A percentile compares a stretch with the other conserved stretches of the same genome.
Conservation (phyloP, 2,797 vertebrate genomes). For the Danio choprae region DNA sequence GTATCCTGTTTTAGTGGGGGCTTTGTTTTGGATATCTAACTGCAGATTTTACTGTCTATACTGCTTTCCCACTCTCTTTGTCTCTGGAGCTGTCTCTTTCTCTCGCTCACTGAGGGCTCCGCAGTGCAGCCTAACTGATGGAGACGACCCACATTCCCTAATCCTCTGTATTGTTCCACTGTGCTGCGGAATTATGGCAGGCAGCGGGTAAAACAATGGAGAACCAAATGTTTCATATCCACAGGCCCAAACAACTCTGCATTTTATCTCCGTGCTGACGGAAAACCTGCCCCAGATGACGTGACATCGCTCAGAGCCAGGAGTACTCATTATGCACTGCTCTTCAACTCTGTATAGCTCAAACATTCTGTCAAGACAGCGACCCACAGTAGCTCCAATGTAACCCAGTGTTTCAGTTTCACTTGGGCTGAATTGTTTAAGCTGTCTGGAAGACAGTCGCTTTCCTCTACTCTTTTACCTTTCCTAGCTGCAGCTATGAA, state of each 20-base stretch:
- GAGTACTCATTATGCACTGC: conserved; percentile 58
- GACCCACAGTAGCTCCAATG: background rate
- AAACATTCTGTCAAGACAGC: conserved; percentile 24
- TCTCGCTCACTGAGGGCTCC: conserved; percentile 21
- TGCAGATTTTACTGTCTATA: conserved; percentile 45
- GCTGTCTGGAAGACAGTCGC: background rate
- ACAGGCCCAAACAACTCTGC: conserved; percentile 52
- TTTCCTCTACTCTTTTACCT: conserved; percentile 8
- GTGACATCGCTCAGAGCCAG: conserved; percentile 39
- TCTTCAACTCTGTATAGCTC: conserved; percentile 15
- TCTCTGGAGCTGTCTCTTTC: conserved; percentile 30
- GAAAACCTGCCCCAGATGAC: conserved; percentile 53
- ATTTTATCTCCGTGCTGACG: conserved; percentile 45
- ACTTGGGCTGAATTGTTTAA: conserved; percentile 25
- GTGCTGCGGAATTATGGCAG: conserved; percentile 49
- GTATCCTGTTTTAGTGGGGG: conserved; percentile 17
- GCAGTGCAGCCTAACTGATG: conserved; percentile 41
- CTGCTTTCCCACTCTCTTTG: background rate
- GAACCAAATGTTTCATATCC: conserved; percentile 57
- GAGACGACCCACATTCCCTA: conserved; percentile 62
- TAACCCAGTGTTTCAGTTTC: background rate
- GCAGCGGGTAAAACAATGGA: conserved; percentile 53
- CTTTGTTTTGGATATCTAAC: conserved; percentile 59
- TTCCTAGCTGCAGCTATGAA: background rate
- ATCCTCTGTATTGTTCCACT: conserved; percentile 55